These are phyloP conservation scores for Petrolisthes cinctipes DNA, from an alignment of 2,888 invertebrate species.

Conservation along the genomic window DNA sequence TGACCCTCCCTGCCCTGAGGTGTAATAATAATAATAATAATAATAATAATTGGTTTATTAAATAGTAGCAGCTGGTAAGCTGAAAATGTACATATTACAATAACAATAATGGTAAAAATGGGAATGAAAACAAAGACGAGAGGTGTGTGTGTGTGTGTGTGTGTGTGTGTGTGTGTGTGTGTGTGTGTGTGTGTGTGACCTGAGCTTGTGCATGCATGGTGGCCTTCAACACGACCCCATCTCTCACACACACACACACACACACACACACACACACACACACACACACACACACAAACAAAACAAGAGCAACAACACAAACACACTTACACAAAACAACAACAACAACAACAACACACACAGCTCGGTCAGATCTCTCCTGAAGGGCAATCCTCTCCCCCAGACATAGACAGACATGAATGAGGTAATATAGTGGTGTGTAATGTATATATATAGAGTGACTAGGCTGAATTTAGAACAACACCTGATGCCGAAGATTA, in stretches of 20 bases:
- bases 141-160: not conserved
- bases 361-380: not conserved
- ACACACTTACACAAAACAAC: too few species aligned
- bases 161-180: conserved; percentile 18
- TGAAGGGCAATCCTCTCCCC: not conserved
- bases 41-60: not conserved
- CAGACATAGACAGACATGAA: too few species aligned
- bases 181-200: conserved; percentile 16
- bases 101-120: too few species aligned
- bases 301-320: too few species aligned
- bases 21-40: not conserved
- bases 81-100: too few species aligned
- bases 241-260: not conserved
- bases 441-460: too few species aligned
- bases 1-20: too few species aligned
- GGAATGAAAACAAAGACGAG: too few species aligned
- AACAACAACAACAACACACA: not conserved
- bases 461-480: too few species aligned
- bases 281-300: too few species aligned
- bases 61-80: not conserved
- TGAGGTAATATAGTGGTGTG: too few species aligned
- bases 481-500: too few species aligned
- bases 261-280: not conserved
- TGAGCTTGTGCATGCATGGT: conserved; percentile 8
- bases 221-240: not conserved